Conservation (phyloP, 2,113 vertebrate species). For the Hepsetus odoe region DNA sequence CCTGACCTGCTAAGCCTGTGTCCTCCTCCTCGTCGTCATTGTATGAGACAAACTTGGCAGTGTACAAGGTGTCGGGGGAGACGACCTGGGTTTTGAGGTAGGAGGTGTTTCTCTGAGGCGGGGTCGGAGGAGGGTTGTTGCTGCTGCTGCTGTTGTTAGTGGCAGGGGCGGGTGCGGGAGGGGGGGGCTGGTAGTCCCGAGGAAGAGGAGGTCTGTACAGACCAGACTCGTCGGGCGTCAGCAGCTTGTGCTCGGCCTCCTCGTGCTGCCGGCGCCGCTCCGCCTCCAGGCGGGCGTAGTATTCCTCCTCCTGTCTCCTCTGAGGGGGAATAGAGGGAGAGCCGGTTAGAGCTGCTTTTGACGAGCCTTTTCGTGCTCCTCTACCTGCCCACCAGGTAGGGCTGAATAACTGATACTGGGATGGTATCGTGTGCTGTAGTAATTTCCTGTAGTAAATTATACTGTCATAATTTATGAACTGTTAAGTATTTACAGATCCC, state of each 20-base stretch:
- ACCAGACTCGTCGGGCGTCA: conserved; percentile 92
- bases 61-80: conserved; percentile 97
- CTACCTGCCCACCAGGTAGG: neutral
- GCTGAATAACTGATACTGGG: neutral
- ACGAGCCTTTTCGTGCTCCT: conserved; percentile 19
- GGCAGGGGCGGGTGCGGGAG: conserved; percentile 59
- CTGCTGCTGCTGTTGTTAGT: conserved; percentile 62
- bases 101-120: conserved; percentile 96
- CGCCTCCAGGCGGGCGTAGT: conserved; percentile 95
- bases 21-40: conserved; percentile 84
- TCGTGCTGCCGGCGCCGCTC: conserved; percentile 95
- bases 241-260: conserved; percentile 90
- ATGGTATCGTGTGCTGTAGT: too few relatives aligned
- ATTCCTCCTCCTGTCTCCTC: conserved; percentile 98
- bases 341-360: conserved; percentile 69
- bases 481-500: too few relatives aligned
- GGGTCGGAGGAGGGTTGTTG: conserved; percentile 84
- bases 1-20: conserved; percentile 91
- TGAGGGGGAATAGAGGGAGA: conserved; percentile 75
- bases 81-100: conserved; percentile 98
- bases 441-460: too few relatives aligned
- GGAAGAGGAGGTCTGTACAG: conserved; percentile 97
- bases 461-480: too few relatives aligned
- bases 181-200: conserved; percentile 90
- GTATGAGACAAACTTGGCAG: conserved; percentile 97